Evolutionary conservation across 2,888 invertebrate species (phyloP), one percentile per base, ranked within the genome.

Genomic region (Tubulanus polymorphus): DNA sequence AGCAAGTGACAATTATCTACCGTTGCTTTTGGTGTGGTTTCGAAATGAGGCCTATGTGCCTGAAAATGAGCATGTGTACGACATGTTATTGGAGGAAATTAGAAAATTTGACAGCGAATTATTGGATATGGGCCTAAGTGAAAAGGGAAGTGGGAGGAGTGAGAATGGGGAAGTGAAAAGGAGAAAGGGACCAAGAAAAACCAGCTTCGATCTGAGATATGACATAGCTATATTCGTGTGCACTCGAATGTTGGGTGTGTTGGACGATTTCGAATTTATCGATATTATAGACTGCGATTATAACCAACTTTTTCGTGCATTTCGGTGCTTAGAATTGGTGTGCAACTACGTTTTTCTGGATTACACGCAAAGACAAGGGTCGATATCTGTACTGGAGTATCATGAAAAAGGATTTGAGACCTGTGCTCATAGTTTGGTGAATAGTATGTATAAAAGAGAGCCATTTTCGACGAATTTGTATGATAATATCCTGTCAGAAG

Each of bases 401-500:
- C 41, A 41, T 23, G 41, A 41, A 5, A 41, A 41, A 15, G 41
- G 41, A 15, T 41, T 41, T 15, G 41, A 41, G 15, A 15, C 20
- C 23, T 20, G 15, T 15, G 15, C 6, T 18, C 15, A 41, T 15
- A 41, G 23, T 23, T 41, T 41, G 41, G 15, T 41, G 6, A 8
- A 5, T 41, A 5, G 3, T 8, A 15, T 41, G 5, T 41, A 41
- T 41, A 41, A 41, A 15, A 41, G 41, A 41, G 41, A 41, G 41
- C 41, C 41, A 15, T 41, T 41, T 41, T 41, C 41, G 5, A 15
- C 41, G 6, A 41, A 41, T 41, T 5, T 41, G 6, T 41, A 41
- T 23, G 41, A 41, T 41, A 41, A 41, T 41, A 41, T 41, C 15
- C 41, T 41, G 23, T 41, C 41, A 8, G 41, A 41, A 41, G 41